These are phyloP conservation scores for Leucozona laternaria DNA, from an alignment of 2,888 invertebrate species.

Conservation along the genomic window DNA sequence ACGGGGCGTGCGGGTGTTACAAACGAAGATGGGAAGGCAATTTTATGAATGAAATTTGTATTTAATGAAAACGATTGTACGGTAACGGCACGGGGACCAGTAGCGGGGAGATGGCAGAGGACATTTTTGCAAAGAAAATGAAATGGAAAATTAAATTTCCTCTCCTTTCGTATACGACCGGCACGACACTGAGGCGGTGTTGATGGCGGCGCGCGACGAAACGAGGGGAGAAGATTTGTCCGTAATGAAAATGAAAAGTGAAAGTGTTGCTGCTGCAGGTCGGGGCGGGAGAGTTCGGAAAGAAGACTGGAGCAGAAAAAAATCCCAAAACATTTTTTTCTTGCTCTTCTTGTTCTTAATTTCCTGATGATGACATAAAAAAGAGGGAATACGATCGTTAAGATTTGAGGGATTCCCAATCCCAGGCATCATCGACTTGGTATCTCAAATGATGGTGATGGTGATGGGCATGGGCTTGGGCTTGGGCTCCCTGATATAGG, in stretches of 20 bases:
- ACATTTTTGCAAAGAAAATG: constrained; percentile 59
- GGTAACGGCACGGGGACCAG: background rate
- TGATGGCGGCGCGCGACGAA: background rate
- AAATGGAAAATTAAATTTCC: constrained; percentile 75
- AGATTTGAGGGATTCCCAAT: constrained; percentile 63
- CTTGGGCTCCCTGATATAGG: constrained; percentile 12
- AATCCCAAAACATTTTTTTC: constrained; percentile 32
- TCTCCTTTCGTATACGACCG: constrained; percentile 26
- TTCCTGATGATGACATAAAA: constrained; percentile 75
- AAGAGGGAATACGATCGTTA: constrained; percentile 64
- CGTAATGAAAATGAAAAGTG: constrained; percentile 75
- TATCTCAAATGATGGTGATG: constrained; percentile 13
- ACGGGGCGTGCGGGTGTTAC: background rate
- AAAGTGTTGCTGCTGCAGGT: constrained; percentile 48
- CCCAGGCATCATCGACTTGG: constrained; percentile 18
- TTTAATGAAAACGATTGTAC: constrained; percentile 73
- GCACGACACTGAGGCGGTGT: background rate
- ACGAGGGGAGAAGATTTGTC: constrained; percentile 31
- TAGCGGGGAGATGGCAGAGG: background rate
- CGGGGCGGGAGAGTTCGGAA: background rate
- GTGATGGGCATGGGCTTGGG: too few species aligned
- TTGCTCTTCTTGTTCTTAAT: constrained; percentile 59
- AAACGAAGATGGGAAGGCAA: constrained; percentile 32
- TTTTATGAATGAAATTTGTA: constrained; percentile 75
- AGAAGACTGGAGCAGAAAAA: constrained; percentile 12